Base-by-base conservation (phyloP, 2,797 vertebrate genomes). In the Otolemur crassicaudatus region DNA sequence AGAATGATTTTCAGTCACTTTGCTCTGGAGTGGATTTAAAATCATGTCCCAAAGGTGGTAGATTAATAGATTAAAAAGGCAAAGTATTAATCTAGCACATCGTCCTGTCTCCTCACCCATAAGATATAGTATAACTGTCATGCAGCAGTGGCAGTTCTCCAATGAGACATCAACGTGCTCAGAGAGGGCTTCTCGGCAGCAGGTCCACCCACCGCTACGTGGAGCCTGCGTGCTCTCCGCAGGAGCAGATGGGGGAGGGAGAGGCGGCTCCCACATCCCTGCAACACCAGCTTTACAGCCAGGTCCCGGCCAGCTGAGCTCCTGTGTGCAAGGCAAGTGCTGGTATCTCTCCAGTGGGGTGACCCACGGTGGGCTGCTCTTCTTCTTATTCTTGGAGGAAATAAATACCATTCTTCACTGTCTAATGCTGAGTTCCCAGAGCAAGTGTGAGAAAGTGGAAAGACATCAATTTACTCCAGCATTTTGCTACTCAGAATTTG, bases 1-100 rank as follows among this genome's bases (percentile, higher is more conserved):
- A 63, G 97, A 98, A 98, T 96, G 98, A 98, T 98, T 98, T 98
- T 97, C 98, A 98, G 98, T 98, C 98, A 98, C 95, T 98, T 96
- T 46, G 34, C 88, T 97, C 95, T 69, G 94, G 77, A 98, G 92
- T 97, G 95, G 97, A 97, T 98, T 98, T 98, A 98, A 98, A 98
- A 98, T 94, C 87, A 27, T 97, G 94, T 98, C 96, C 97, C 97
- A 95, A 93, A 98, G 97, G 98, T 97, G 90, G 96, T 94, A 98
- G 98, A 98, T 97, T 98, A 98, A 98, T 97, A 98, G 97, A 98
- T 98, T 98, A 96, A 98, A 98, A 98, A 98, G 94, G 76, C 88
- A 96, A 98, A 98, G 94, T 98, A 97, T 98, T 98, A 98, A 97
- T 98, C 98, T 97, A 97, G 96, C 63, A 76, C 92, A 94, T 72